phyloP scores from a whole-genome alignment of 2,113 vertebrate species.

The Sitta europaea region DNA sequence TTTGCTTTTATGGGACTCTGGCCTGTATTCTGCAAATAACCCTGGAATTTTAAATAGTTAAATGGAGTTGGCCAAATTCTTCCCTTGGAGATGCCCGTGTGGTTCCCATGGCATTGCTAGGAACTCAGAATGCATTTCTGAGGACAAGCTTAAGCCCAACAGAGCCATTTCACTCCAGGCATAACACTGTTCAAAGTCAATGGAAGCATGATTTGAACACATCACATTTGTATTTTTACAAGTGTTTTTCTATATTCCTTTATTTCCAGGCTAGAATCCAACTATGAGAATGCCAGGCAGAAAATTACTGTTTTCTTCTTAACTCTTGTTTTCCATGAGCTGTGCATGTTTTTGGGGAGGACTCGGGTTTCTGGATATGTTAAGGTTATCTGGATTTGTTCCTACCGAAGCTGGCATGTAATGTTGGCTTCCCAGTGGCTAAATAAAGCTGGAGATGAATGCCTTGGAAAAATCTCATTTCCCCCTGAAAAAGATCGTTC shows the following conservation, averaged over 20 bases:
- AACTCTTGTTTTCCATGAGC: neutral
- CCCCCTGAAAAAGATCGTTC: neutral
- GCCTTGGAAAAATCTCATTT: neutral
- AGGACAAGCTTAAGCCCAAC: slow-evolving; percentile 27
- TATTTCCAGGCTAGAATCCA: slow-evolving; percentile 43
- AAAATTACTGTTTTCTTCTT: neutral
- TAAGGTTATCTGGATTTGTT: neutral
- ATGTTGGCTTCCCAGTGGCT: neutral
- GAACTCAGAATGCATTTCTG: neutral
- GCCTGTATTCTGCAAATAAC: slow-evolving; percentile 17
- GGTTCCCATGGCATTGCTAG: slow-evolving; percentile 13
- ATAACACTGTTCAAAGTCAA: slow-evolving; percentile 51
- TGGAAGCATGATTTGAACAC: slow-evolving; percentile 41
- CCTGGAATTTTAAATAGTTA: slow-evolving; percentile 45
- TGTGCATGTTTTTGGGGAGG: neutral
- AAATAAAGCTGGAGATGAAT: neutral
- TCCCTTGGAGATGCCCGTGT: neutral
- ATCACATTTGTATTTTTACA: slow-evolving; percentile 33
- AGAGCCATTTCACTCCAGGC: slow-evolving; percentile 44
- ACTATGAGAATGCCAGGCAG: neutral
- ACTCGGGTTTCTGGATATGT: neutral
- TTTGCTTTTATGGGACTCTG: slow-evolving; percentile 48
- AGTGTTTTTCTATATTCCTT: slow-evolving; percentile 40
- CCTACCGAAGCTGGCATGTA: neutral
- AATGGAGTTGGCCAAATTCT: slow-evolving; percentile 22